These are phyloP conservation scores for Silurus aristotelis DNA, from an alignment of 2,797 vertebrate species.

Conservation along the genomic window DNA sequence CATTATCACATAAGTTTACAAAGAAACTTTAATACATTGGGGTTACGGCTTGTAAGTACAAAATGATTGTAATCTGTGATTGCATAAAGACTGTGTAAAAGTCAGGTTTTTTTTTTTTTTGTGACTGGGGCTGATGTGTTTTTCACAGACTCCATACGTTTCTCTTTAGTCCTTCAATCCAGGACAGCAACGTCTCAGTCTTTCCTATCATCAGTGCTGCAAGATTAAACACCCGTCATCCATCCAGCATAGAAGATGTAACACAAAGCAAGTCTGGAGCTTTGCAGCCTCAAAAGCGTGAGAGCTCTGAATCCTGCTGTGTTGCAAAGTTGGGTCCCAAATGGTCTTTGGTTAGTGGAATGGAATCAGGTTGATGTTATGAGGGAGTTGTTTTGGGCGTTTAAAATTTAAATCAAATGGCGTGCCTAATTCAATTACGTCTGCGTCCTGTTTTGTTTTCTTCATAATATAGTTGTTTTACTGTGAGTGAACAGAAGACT, in stretches of 20 bases:
- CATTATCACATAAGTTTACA: not conserved
- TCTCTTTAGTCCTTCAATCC: slow-evolving; percentile 14
- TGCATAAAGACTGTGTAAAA: not conserved
- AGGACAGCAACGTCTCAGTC: not conserved
- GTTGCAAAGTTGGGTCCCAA: slow-evolving; percentile 27
- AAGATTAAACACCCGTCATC: slow-evolving; percentile 1
- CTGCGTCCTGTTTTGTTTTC: slow-evolving; percentile 10
- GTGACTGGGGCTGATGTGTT: slow-evolving; percentile 24
- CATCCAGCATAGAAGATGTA: slow-evolving; percentile 10
- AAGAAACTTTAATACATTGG: not conserved
- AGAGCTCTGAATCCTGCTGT: slow-evolving; percentile 13
- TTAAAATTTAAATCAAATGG: slow-evolving; percentile 13
- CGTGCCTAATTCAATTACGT: slow-evolving; percentile 14
- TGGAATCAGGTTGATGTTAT: slow-evolving; percentile 34
- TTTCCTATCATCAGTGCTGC: slow-evolving; percentile 2
- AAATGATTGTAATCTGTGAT: not conserved
- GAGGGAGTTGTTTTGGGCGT: slow-evolving; percentile 24
- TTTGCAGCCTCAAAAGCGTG: slow-evolving; percentile 7
- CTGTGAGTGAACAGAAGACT: not conserved
- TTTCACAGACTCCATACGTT: slow-evolving; percentile 17
- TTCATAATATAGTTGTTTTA: slow-evolving; percentile 25
- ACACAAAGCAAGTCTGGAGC: not conserved
- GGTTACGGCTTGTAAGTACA: not conserved
- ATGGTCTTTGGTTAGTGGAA: slow-evolving; percentile 2
- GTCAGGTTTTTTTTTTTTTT: slow-evolving; percentile 8